Evolutionary conservation across 53 echinoderm and acorn worm species (phyloP), one percentile per base, ranked within the genome.

Genomic region (Pentamera pediparva): DNA sequence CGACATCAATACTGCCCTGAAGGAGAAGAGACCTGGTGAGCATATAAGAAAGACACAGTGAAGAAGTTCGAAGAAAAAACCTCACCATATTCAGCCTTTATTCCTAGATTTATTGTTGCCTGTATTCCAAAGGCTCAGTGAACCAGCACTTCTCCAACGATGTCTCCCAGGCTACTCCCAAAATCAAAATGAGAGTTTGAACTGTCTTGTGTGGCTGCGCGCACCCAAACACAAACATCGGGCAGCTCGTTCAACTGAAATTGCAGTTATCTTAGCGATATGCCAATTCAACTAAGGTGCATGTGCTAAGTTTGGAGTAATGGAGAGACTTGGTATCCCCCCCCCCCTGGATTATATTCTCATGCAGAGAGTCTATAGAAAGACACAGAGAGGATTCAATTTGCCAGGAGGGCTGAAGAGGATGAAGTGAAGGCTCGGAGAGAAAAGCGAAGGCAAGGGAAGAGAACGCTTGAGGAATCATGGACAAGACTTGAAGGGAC

Each of bases 151-250:
- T 35, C 61, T 73, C 22, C 32, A 41, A 50, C 56, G 83, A 58
- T 76, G 83, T 55, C 83, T 67, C 39, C 75, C 73, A 54, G 58
- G 83, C 25, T 76, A 32, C 56, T 75, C 83, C 39, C 76, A 83
- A 45, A 83, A 83, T 60, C 76, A 65, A 37, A 83, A 83, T 55
- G 83, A 83, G 41, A 75, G 76, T 37, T 76, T 83, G 65, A 56
- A 83, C 59, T 64, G 76, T 69, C 70, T 69, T 55, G 75, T 83
- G 26, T 77, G 77, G 77, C 56, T 76, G 35, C 55, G 83, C 53
- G 74, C 73, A 31, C 81, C 81, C 9, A 74, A 74, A 48, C 59
- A 76, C 70, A 55, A 76, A 41, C 70, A 61, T 59, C 40, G 63
- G 37, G 83, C 70, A 2, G 57, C 83, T 26, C 61, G 76, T 36